Base-by-base conservation (phyloP, 1,140 invertebrate genomes). In the Sesamia nonagrioides region DNA sequence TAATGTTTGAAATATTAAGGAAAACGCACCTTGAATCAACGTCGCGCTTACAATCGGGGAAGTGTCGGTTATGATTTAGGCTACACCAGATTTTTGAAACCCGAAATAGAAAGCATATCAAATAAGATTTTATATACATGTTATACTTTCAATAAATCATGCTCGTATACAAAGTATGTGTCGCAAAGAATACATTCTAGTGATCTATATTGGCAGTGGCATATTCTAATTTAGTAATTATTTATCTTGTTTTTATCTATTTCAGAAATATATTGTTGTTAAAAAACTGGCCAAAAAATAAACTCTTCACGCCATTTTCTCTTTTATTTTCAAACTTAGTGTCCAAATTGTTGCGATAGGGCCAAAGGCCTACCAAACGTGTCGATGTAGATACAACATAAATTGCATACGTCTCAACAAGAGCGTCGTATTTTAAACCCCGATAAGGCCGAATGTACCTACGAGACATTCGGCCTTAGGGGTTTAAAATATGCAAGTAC, bases 251-350 rank as follows among this genome's bases (percentile, higher is more conserved):
- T 82, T n/a, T 83, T 86, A 77, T 81, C 81, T 85, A 78, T 81
- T 83, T 82, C 84, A 79, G 84, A 85, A 86, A 84, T 86, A 88
- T 89, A 89, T 86, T 84, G 77, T 86, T 91, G 82, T 89, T 86
- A 79, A 86, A 83, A 88, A 87, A 88, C 85, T 84, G 86, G 85
- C 89, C 89, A 89, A 91, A 89, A n/a, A 92, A 89, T 88, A 93
- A 93, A 93, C 92, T 93, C 92, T 93, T 93, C 92, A 93, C 92
- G 89, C 82, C 88, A 84, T 71, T 71, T 48, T 58, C 48, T 79
- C 63, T 77, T 80, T 82, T 79, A 61, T 79, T 82, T 54, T 63
- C 21, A 33, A 56, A 56, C 8, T 4, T 9, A 27, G 27, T 27
- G 3, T 3, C 27, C 1, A 27, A 27, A 27, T 27, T 27, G 27